Base-by-base conservation (phyloP, 2,888 invertebrate genomes). In the Abscondita cerata region DNA sequence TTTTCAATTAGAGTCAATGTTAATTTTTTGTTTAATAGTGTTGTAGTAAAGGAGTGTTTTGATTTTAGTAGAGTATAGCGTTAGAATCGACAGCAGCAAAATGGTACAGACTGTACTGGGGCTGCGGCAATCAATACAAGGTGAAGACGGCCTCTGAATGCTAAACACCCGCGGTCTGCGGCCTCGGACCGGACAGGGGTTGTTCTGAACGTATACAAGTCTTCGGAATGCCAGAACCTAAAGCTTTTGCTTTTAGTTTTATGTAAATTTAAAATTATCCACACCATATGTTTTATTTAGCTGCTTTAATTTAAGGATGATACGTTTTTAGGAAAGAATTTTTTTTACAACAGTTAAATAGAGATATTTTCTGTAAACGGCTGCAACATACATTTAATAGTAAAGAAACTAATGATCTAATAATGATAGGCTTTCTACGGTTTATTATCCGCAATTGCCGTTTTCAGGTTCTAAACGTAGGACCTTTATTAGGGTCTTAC, bases 41-140 rank as follows among this genome's bases (percentile, higher is more conserved):
- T 25, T 25, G 4, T 25, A 4, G 25, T 25, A 31, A 46, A 46
- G 6, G 12, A 20, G 48, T 36, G 34, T 52, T 40, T 34, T 48
- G 62, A 53, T 53, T 52, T 16, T 36, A 46, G 31, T 61, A 13
- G 41, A 56, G 33, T 58, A 54, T 52, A 54, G 55, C 54, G 44
- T 60, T 46, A 61, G 46, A 58, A 64, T 68, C 64, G 68, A 64
- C 64, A 67, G 63, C 54, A 59, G 65, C 59, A 61, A 68, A 64
- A 64, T 68, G 68, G 65, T 68, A 66, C 68, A 67, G 68, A 69
- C 69, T 69, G 69, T 69, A 69, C 71, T 60, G 59, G 75, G 74
- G 78, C 76, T 82, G 82, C 80, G 80, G 83, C 85, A 86, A 87
- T 87, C 86, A 86, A 87, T 87, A 87, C 86, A 82, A 84, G 84